Evolutionary conservation across 2,888 invertebrate genomes (phyloP), one percentile per base, ranked within the genome.

Genomic region (Malachius bipustulatus): DNA sequence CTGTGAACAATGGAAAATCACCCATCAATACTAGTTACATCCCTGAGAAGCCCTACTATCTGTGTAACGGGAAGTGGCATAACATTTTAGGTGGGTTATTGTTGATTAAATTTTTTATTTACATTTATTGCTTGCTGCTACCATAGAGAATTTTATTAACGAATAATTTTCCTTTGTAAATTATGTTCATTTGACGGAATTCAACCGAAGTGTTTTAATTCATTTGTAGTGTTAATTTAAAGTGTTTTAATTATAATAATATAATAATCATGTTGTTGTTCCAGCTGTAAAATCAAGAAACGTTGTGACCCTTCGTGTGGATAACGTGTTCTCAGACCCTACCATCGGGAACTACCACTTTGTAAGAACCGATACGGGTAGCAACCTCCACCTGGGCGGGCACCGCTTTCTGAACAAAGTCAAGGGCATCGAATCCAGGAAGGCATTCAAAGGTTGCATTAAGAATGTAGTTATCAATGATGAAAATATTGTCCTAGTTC

Each of bases 51-150:
- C 71, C 73, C 39, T 75, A 78, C 48, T 66, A 70, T 38, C 72
- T 94, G 41, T 98, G 97, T 56, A 91, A 98, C 61, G 96, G 97
- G 31, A 71, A 84, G 36, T 98, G 96, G 96, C 94, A 97, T 56
- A 78, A 72, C 37, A 84, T 93, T 50, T 71, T 75, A 62, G 78
- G 82, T 81, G 24, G 24, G 6, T 19, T 19, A 19, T 19, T 19
- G 24, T 6, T 6, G 6, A 8, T 6, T 19, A 19, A 19, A 19
- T 19, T 19, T n/a, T n/a, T 19, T 8, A n/a, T 19, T 19, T 19
- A n/a, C n/a, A 19, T 19, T 19, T 19, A 19, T 19, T 8, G n/a
- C n/a, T n/a, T n/a, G n/a, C n/a, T n/a, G n/a, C n/a, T n/a, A n/a
- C n/a, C n/a, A n/a, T n/a, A n/a, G n/a, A n/a, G n/a, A n/a, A n/a